phyloP scores from a whole-genome alignment of 2,888 invertebrate genomes.

The Lamproptera curius region DNA sequence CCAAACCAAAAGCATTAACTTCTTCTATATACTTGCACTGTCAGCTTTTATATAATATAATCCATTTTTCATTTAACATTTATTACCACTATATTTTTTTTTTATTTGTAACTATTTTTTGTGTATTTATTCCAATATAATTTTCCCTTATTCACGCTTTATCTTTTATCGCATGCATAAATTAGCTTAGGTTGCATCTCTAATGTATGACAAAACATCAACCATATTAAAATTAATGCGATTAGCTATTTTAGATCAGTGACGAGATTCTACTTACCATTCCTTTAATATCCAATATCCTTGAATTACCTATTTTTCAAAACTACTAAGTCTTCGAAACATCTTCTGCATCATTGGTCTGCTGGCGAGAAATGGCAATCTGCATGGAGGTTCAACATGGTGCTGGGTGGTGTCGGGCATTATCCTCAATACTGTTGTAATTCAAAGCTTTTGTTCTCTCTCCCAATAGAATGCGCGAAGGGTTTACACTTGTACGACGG shows the following conservation, averaged over 20 bases:
- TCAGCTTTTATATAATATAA: conserved; percentile 31
- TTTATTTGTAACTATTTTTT: not conserved
- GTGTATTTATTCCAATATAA: conserved; percentile 38
- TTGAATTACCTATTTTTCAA: conserved; percentile 32
- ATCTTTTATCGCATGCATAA: conserved; percentile 45
- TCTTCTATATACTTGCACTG: conserved; percentile 24
- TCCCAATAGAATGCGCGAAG: conserved; percentile 82
- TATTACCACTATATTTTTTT: conserved; percentile 33
- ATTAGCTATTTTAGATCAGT: conserved; percentile 76
- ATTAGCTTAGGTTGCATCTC: conserved; percentile 33
- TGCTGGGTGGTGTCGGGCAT: conserved; percentile 67
- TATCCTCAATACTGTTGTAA: conserved; percentile 45
- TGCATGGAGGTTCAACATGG: conserved; percentile 64
- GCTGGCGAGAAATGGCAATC: conserved; percentile 53
- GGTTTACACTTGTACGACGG: conserved; percentile 80
- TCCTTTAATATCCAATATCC: conserved; percentile 30
- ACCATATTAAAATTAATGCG: conserved; percentile 23
- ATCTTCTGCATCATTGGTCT: conserved; percentile 55
- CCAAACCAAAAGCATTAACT: conserved; percentile 18
- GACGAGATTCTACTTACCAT: conserved; percentile 65
- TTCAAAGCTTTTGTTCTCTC: conserved; percentile 62
- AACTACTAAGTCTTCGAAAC: conserved; percentile 48
- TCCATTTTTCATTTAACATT: too few relatives aligned
- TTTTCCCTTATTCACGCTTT: conserved; percentile 75
- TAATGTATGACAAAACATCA: conserved; percentile 13